Evolutionary conservation across 2,888 invertebrate genomes (phyloP).

Genomic region (Morinoia aosen): DNA sequence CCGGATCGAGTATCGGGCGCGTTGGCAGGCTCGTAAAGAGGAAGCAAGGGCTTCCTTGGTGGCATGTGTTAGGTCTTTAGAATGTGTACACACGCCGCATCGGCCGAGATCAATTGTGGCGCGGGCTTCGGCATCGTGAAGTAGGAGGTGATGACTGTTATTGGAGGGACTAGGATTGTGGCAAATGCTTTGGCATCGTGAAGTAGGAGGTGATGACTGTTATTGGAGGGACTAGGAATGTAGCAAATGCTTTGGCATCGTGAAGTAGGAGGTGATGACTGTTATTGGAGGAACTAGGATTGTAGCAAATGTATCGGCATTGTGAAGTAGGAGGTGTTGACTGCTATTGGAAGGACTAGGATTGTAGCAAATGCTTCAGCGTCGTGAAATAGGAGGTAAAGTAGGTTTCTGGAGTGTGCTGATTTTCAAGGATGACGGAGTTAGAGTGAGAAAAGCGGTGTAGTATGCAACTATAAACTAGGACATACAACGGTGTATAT

Average conservation of each 20-base stretch:
- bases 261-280: background rate
- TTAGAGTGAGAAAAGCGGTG: background rate
- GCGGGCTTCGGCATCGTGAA: background rate
- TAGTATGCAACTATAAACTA: background rate
- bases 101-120: background rate
- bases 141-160: background rate
- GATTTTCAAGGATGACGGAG: background rate
- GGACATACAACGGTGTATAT: background rate
- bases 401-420: background rate
- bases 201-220: background rate
- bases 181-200: background rate
- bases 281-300: background rate
- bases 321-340: background rate
- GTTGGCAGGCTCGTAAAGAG: background rate
- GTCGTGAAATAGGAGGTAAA: background rate
- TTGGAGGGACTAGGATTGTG: background rate
- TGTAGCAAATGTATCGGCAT: background rate
- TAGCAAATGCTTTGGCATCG: background rate
- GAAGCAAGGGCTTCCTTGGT: background rate
- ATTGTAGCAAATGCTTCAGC: background rate
- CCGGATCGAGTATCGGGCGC: constrained; percentile 10
- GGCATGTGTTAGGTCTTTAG: background rate
- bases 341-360: no score
- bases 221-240: background rate
- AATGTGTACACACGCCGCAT: background rate